Evolutionary conservation across 2,113 vertebrate species (phyloP).

Genomic region (Serinus canaria): DNA sequence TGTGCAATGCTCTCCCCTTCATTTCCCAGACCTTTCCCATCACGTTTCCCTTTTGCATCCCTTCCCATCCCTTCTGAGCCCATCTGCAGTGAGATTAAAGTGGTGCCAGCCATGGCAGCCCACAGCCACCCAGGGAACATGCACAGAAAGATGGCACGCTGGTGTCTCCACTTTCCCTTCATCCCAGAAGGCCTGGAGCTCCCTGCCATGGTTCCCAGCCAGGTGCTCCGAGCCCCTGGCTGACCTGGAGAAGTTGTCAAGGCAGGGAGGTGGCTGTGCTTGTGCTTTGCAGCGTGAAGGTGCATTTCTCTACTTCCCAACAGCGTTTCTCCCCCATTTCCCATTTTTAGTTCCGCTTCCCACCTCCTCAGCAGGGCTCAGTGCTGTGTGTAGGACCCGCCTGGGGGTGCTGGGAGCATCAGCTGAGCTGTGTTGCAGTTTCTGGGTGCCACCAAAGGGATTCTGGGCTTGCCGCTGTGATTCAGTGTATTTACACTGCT

Average conservation of each 20-base stretch:
- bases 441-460: not conserved
- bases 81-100: constrained; percentile 22
- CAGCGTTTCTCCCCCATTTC: not conserved
- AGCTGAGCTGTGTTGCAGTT: not conserved
- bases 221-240: not conserved
- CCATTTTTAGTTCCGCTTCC: not conserved
- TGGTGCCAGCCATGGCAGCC: not conserved
- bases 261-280: not conserved
- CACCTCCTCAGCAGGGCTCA: not conserved
- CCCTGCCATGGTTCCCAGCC: not conserved
- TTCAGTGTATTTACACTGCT: not conserved
- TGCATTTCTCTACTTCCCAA: not conserved
- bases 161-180: not conserved
- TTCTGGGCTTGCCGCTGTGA: not conserved
- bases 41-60: not conserved
- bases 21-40: not conserved
- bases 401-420: not conserved
- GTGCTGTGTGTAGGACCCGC: not conserved
- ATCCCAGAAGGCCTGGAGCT: not conserved
- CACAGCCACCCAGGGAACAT: not conserved
- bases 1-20: not conserved
- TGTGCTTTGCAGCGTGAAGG: not conserved
- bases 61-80: not conserved
- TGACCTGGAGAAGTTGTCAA: not conserved
- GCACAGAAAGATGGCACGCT: not conserved